A percentile compares a stretch with the other conserved stretches of the same genome.
phyloP scores from a whole-genome alignment of 1,140 invertebrate species.

The Agraylea sexmaculata region DNA sequence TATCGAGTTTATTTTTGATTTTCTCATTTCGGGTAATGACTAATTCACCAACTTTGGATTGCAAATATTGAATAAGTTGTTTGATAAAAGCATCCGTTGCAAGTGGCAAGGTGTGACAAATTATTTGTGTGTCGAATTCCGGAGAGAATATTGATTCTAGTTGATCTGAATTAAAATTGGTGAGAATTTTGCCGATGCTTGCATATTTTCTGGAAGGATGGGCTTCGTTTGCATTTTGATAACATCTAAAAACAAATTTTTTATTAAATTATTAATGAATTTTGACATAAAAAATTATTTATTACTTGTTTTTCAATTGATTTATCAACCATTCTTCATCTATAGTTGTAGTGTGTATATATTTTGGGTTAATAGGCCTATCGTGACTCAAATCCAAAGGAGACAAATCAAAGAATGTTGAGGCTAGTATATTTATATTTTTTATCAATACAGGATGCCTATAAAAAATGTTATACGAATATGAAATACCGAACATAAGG shows the following conservation, averaged over 20 bases:
- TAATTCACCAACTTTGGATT: slow-evolving; percentile 27
- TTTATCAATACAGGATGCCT: slow-evolving; percentile 30
- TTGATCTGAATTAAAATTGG: slow-evolving; percentile 12
- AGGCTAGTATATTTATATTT: slow-evolving; percentile 30
- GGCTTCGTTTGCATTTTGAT: slow-evolving; percentile 13
- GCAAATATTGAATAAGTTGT: slow-evolving; percentile 28
- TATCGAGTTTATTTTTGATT: slow-evolving; percentile 25
- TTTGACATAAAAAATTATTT: not conserved
- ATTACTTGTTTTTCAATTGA: slow-evolving; percentile 33
- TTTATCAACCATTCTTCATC: slow-evolving; percentile 31
- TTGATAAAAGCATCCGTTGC: slow-evolving; percentile 20
- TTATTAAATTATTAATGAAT: slow-evolving; percentile 3
- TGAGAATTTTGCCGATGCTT: slow-evolving; percentile 12
- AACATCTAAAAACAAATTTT: slow-evolving; percentile 14
- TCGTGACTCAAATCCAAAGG: slow-evolving; percentile 33
- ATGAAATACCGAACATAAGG: not conserved
- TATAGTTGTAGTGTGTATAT: slow-evolving; percentile 29
- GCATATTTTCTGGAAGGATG: slow-evolving; percentile 13
- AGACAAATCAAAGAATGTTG: slow-evolving; percentile 32
- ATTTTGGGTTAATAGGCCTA: slow-evolving; percentile 31
- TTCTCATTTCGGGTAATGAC: slow-evolving; percentile 24
- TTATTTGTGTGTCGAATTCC: slow-evolving; percentile 17
- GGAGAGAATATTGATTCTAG: slow-evolving; percentile 13
- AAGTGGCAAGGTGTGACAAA: slow-evolving; percentile 13
- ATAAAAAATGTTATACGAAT: slow-evolving; percentile 11